phyloP scores from a whole-genome alignment of 2,888 invertebrate genomes.

The Choristoneura rosaceana region DNA sequence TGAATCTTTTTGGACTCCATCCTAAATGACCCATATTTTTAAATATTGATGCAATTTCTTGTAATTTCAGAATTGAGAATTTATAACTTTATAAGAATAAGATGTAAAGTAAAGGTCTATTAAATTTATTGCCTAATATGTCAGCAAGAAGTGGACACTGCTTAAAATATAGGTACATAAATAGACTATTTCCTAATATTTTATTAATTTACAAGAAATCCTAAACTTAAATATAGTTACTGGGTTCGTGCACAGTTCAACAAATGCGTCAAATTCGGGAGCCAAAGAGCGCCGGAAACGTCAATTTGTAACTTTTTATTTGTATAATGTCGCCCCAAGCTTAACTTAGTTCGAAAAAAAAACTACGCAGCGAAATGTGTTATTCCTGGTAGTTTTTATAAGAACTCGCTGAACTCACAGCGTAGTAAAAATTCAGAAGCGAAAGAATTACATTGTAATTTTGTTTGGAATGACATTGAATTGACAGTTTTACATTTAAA shows the following conservation, averaged over 20 bases:
- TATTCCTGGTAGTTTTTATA: conserved; percentile 34
- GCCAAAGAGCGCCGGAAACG: conserved; percentile 50
- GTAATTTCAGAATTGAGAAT: too few species aligned
- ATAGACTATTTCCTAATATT: neutral
- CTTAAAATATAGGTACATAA: too few species aligned
- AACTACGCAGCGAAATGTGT: conserved; percentile 25
- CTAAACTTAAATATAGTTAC: neutral
- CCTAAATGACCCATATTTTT: too few species aligned
- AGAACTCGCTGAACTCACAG: neutral
- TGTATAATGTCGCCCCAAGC: conserved; percentile 47
- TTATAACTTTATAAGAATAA: too few species aligned
- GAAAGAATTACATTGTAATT: neutral
- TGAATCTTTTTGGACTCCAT: too few species aligned
- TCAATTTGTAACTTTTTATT: conserved; percentile 56
- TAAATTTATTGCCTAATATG: too few species aligned
- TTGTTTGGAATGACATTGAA: too few species aligned
- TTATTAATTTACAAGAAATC: neutral
- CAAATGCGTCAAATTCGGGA: conserved; percentile 41
- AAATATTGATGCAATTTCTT: too few species aligned
- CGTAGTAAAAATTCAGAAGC: neutral
- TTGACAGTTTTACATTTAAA: too few species aligned
- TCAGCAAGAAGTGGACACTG: too few species aligned
- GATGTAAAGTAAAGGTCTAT: too few species aligned
- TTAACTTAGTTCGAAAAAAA: conserved; percentile 34
- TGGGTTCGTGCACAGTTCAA: conserved; percentile 8